Base-by-base conservation (phyloP, 2,113 vertebrate genomes). In the Cyanocitta stelleri region DNA sequence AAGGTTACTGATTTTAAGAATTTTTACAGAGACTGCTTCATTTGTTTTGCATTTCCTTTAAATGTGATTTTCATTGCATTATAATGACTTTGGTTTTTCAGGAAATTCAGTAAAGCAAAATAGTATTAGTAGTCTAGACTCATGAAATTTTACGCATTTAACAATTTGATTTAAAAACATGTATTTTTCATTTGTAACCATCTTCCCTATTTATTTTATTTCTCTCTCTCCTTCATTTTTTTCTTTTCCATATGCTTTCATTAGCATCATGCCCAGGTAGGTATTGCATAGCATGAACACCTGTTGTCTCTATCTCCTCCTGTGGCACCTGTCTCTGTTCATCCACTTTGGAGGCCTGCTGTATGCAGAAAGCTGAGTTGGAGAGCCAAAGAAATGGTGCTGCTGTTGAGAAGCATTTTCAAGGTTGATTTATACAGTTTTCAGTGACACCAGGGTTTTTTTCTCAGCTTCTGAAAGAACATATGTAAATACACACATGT, bases 211-310 rank as follows among this genome's bases (percentile, higher is more conserved):
- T 90, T 95, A 80, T 98, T 95, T 97, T 96, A 95, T 97, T 96
- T 97, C 82, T 97, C 95, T 97, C 89, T 97, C 67, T 62, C 79
- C 58, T 95, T 93, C 93, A 95, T 91, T 64, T 77, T 77, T 84
- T 77, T 71, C 63, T 85, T 95, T 95, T 97, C 89, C 95, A 89
- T 98, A 95, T 84, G 98, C 98, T 97, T 94, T 95, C 98, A 66
- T 77, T 98, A 98, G 98, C 93, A 98, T 98, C 96, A 95, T 98
- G 97, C 98, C 98, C 98, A 98, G 98, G 98, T 98, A 98, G 97
- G 98, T 98, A 98, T 96, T 56, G 66, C 81, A 76, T 3, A 56
- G 98, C 98, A 97, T 97, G 97, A 83, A 41, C 91, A 67, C 51
- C 39, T 18, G 15, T 89, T 88, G 75, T 94, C 87, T 87, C 77